Conservation (phyloP, 1,140 invertebrate genomes). For the Saxidomus purpurata region DNA sequence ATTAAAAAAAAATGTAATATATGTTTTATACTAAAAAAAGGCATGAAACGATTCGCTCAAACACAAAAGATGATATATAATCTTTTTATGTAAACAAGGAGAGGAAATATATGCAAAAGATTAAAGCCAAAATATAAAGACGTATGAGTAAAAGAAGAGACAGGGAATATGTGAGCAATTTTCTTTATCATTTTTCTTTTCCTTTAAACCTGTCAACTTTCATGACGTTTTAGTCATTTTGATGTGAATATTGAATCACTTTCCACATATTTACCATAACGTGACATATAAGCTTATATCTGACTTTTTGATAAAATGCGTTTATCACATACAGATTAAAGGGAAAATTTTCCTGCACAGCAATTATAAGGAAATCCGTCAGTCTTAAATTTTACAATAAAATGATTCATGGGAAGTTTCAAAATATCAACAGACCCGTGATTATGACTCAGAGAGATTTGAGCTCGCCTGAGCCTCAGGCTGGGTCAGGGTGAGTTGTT, state of each 20-base stretch:
- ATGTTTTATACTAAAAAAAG: too few relatives aligned
- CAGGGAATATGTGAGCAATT: conserved; percentile 3
- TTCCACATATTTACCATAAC: neutral
- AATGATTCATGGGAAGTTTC: too few relatives aligned
- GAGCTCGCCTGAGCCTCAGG: too few relatives aligned
- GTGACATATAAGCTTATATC: neutral
- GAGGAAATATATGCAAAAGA: neutral
- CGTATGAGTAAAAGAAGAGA: neutral
- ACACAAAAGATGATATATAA: neutral
- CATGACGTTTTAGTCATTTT: neutral
- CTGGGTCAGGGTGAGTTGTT: too few relatives aligned
- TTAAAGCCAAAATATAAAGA: neutral
- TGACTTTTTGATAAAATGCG: too few relatives aligned
- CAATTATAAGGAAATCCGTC: too few relatives aligned
- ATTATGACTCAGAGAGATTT: too few relatives aligned
- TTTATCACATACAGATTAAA: too few relatives aligned
- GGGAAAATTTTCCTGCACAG: too few relatives aligned
- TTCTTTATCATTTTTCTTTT: neutral
- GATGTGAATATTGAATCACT: neutral
- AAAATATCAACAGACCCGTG: too few relatives aligned
- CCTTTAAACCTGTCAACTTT: conserved; percentile 2
- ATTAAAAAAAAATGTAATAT: too few relatives aligned
- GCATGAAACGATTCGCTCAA: neutral
- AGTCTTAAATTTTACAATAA: too few relatives aligned
- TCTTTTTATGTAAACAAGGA: neutral